Conservation (phyloP, 2,797 vertebrate species). For the Melanotaenia trifasciata region DNA sequence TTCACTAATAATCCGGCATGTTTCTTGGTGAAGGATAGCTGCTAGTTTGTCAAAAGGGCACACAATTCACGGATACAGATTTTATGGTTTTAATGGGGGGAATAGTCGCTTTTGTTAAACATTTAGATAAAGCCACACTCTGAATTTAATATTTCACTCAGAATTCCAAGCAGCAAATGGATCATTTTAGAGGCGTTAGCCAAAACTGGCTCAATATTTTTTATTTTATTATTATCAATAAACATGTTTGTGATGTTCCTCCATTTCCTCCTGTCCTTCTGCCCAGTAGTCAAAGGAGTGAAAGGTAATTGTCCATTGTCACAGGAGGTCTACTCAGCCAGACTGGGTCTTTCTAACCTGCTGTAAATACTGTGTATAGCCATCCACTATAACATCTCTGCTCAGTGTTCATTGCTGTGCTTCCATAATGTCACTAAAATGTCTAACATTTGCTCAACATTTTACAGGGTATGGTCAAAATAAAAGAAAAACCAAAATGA, state of each 20-base stretch:
- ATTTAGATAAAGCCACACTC: constrained; percentile 45
- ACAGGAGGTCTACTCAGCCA: constrained; percentile 48
- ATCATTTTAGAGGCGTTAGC: constrained; percentile 67
- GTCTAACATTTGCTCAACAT: constrained; percentile 59
- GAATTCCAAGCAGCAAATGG: constrained; percentile 81
- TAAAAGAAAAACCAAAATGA: constrained; percentile 54
- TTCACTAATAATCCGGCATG: constrained; percentile 25
- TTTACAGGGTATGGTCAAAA: constrained; percentile 69
- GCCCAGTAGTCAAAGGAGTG: constrained; percentile 57
- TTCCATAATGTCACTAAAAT: constrained; percentile 65
- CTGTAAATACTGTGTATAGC: constrained; percentile 83
- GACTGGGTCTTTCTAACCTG: constrained; percentile 58
- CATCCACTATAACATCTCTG: constrained; percentile 61
- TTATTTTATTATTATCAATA: constrained; percentile 57
- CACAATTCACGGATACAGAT: constrained; percentile 41
- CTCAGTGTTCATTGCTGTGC: constrained; percentile 70
- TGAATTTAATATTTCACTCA: constrained; percentile 43
- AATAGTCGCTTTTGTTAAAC: constrained; percentile 28
- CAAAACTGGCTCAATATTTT: constrained; percentile 67
- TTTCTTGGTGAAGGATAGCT: constrained; percentile 27
- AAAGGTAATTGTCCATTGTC: constrained; percentile 58
- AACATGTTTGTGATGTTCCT: constrained; percentile 65
- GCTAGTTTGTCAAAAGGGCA: constrained; percentile 24
- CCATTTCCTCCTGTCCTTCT: constrained; percentile 62
- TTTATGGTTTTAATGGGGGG: constrained; percentile 1